Base-by-base conservation (phyloP, 2,113 vertebrate genomes). In the Damaliscus lunatus region DNA sequence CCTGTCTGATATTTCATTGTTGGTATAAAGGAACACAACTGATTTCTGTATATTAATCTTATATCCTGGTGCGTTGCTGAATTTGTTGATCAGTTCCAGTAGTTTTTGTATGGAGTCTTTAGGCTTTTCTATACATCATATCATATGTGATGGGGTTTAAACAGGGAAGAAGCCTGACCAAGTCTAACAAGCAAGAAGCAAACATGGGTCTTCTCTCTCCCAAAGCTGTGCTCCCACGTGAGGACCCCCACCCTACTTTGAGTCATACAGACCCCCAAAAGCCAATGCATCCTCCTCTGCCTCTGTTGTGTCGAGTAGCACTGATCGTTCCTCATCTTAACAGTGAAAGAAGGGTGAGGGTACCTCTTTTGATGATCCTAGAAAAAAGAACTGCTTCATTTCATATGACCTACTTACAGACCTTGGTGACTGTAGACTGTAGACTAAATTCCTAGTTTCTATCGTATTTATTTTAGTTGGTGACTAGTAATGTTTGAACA, bases 401-500 rank as follows among this genome's bases (percentile, higher is more conserved):
- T 71, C 55, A 53, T 64, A 2, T 19, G 74, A 36, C 29, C 89
- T 53, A 27, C 46, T 74, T 27, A 85, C 29, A 81, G 46, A 36
- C 84, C 48, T 59, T 7, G 60, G 6, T 10, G 31, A 17, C 71
- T 52, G 13, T 33, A 62, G 55, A 71, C 33, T 43, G 43, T 43
- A 43, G 43, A 43, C 43, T 43, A 88, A 92, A 95, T 36, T 33
- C 53, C 91, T 52, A 19, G 67, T 59, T 29, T 86, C 67, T 50
- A 27, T 46, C 77, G 13, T 93, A 71, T 97, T 97, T 90, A 96
- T 95, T 92, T 91, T 83, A 59, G 90, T 43, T 43, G 84, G 57
- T 91, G 94, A 95, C 90, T 78, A 78, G 10, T 46, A 82, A 74
- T 48, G 48, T 89, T 93, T 91, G 82, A 86, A 88, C 80, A 52